Base-by-base conservation (phyloP, 2,113 vertebrate genomes). In the Machaerirhynchus nigripectus region DNA sequence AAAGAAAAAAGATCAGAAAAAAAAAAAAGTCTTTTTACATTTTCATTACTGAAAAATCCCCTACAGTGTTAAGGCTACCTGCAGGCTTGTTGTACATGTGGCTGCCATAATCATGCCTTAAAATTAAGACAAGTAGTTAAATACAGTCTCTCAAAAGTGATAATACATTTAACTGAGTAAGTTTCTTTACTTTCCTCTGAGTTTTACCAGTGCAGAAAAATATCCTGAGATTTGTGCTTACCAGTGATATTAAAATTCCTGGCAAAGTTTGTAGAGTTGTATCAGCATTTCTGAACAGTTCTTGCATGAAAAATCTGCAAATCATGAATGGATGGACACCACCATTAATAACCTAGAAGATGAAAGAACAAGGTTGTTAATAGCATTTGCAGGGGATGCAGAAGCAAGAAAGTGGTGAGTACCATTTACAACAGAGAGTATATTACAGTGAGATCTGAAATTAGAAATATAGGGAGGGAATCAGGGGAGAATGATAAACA, bases 401-500 rank as follows among this genome's bases (percentile, higher is more conserved):
- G 77, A 93, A 68, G 22, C 10, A 68, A 22, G 47, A 39, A 86
- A 68, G 13, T 49, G 33, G n/a, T 55, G 16, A 64, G 22, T 52
- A 44, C 20, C 33, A 84, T 50, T 91, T 82, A 87, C 3, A 12
- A 55, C 17, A 63, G 23, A 57, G 10, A 57, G 6, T 11, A 56
- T 20, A 15, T 67, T 89, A 78, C 21, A 76, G 9, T 68, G 69
- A 67, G 16, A 59, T 87, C 46, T 75, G 77, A 91, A 81, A 95
- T 91, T 84, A 82, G 60, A 84, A 91, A 74, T 84, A 78, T 4
- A 89, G 60, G 74, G 77, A 96, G 77, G n/a, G 10, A 59, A 44
- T 59, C 24, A 37, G 14, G 40, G 31, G 8, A 64, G 44, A 92
- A 55, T 67, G 16, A 81, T 75, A 79, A 84, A 71, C 0, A 1